Evolutionary conservation across 2,888 invertebrate species (phyloP).

Genomic region (Peribatodes rhomboidaria): DNA sequence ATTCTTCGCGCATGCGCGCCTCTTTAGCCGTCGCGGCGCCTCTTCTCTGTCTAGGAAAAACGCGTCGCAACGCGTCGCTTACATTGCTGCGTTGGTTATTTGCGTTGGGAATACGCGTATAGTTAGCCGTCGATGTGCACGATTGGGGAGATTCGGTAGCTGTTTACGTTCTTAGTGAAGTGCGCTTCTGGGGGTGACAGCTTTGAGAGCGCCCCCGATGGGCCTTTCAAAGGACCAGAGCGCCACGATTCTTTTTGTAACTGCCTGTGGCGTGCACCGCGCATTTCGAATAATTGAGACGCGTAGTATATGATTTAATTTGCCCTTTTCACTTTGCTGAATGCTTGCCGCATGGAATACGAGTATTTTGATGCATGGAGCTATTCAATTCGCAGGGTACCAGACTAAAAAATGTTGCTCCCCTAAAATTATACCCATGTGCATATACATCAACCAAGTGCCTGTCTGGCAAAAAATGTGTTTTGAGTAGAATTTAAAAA

Average conservation of each 20-base stretch:
- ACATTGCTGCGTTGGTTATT: constrained; percentile 71
- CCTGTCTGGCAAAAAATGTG: background rate
- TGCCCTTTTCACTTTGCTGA: constrained; percentile 74
- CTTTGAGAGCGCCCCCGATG: constrained; percentile 80
- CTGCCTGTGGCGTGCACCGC: constrained; percentile 73
- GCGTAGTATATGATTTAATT: constrained; percentile 83
- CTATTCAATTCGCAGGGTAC: constrained; percentile 46
- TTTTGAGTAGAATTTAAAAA: background rate
- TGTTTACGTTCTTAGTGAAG: constrained; percentile 71
- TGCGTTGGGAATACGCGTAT: constrained; percentile 44
- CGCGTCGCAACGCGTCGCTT: constrained; percentile 55
- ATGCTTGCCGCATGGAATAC: constrained; percentile 62
- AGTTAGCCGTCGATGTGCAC: constrained; percentile 62
- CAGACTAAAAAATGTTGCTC: constrained; percentile 19
- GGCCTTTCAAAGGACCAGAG: constrained; percentile 82
- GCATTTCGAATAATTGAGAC: constrained; percentile 83
- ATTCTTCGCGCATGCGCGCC: constrained; percentile 76
- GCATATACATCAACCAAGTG: background rate
- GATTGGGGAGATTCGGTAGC: constrained; percentile 55
- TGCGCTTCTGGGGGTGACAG: constrained; percentile 82
- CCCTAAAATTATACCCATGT: background rate
- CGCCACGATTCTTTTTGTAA: constrained; percentile 79
- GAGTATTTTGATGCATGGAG: constrained; percentile 55
- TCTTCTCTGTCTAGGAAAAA: constrained; percentile 60
- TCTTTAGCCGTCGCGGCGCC: constrained; percentile 81